Conservation (phyloP, 2,888 invertebrate genomes). For the Beris morrisii region DNA sequence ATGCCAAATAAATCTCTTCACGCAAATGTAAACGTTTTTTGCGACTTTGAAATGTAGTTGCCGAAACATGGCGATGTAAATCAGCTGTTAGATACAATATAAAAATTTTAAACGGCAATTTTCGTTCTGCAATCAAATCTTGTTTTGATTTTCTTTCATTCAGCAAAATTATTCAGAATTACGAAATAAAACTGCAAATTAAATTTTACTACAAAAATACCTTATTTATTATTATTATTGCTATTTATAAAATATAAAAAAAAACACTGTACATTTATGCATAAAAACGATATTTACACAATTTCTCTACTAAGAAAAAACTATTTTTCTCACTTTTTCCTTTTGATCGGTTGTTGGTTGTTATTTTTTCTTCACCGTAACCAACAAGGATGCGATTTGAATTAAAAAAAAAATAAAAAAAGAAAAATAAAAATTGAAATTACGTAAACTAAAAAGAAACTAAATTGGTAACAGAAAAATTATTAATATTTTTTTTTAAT, state of each 20-base stretch:
- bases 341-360: background rate
- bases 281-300: conserved; percentile 41
- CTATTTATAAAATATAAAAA: conserved; percentile 40
- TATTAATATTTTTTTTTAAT: background rate
- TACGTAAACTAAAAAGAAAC: background rate
- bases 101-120: too few relatives aligned
- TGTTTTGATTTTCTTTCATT: too few relatives aligned
- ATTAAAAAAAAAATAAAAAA: too few relatives aligned
- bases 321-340: conserved; percentile 22
- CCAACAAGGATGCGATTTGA: background rate
- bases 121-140: too few relatives aligned
- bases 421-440: background rate
- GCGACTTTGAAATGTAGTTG: too few relatives aligned
- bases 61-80: too few relatives aligned
- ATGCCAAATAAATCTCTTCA: too few relatives aligned
- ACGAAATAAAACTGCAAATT: conserved; percentile 11
- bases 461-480: background rate
- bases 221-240: conserved; percentile 39
- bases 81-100: too few relatives aligned
- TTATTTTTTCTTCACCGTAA: background rate
- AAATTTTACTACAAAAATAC: conserved; percentile 39
- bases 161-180: background rate
- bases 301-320: conserved; percentile 39
- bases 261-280: conserved; percentile 41
- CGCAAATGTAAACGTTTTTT: too few relatives aligned